phyloP scores from a whole-genome alignment of 2,113 vertebrate genomes.

The Danionella cerebrum region DNA sequence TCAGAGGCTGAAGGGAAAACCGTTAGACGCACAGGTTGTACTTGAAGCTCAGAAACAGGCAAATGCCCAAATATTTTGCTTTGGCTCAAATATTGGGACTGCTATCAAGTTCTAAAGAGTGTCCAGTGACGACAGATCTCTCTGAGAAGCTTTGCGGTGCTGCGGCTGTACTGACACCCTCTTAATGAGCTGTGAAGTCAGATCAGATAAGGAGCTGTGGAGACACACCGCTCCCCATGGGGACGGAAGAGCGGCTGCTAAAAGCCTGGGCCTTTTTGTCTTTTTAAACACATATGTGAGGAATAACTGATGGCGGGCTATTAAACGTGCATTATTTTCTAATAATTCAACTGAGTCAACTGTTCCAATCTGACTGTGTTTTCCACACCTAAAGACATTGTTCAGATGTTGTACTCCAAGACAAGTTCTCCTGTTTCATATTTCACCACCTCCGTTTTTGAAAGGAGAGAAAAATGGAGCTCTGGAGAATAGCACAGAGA shows the following conservation, averaged over 20 bases:
- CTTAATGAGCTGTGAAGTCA: slow-evolving; percentile 59
- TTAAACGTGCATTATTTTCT: too few species aligned
- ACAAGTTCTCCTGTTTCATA: too few species aligned
- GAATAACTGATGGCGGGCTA: too few species aligned
- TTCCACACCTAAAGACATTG: too few species aligned
- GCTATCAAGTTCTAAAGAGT: slow-evolving; percentile 43
- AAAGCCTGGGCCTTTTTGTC: slow-evolving; percentile 39
- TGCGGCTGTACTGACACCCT: slow-evolving; percentile 40
- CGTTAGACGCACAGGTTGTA: slow-evolving; percentile 35
- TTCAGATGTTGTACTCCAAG: too few species aligned
- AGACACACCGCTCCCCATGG: slow-evolving; percentile 37
- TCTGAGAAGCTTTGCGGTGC: slow-evolving; percentile 4
- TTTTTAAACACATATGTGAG: too few species aligned
- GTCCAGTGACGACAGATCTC: slow-evolving; percentile 37
- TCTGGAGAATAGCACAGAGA: slow-evolving; percentile 18
- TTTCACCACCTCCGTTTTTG: too few species aligned
- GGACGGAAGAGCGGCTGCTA: slow-evolving; percentile 50
- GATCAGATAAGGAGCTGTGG: slow-evolving; percentile 62
- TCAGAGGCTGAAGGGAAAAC: slow-evolving; percentile 28
- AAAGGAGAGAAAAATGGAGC: too few species aligned
- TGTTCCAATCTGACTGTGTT: too few species aligned
- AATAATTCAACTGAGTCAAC: too few species aligned
- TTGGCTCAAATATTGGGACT: slow-evolving; percentile 36
- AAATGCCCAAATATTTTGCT: slow-evolving; percentile 28
- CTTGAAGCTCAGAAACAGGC: slow-evolving; percentile 27